Base-by-base conservation (phyloP, 1,140 invertebrate genomes). In the Globodera ellingtonae region DNA sequence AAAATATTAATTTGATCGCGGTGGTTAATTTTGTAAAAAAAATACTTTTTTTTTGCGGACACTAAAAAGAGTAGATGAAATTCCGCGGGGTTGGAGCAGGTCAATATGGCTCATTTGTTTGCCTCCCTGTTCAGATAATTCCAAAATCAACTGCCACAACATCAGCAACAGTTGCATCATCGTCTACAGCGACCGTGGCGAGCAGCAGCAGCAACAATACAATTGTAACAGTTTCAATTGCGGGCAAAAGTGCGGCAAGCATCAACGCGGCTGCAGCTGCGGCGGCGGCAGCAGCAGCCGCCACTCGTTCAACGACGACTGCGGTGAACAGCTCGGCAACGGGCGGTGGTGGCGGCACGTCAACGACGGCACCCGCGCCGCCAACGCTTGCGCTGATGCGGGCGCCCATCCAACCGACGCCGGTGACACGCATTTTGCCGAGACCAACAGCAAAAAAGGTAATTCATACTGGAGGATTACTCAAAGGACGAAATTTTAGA, bases 371-470 rank as follows among this genome's bases (percentile, higher is more conserved):
- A 6, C 56, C 15, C 56, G 15, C 56, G 18, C 56, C 56, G 56
- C 56, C 56, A 15, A 62, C 56, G 56, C 56, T 62, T 4, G 56
- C 56, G 56, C 18, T 62, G 56, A 62, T 62, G 56, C 56, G 56
- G 3, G 56, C 56, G 56, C 56, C 56, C 56, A 62, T 62, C 15
- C 73, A 75, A 9, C 73, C 73, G 7, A 56, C 13, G 65, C 73
- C 73, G 15, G 73, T 75, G 44, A 44, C 50, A 18, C 56, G 18
- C 56, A 75, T 75, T 75, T 46, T 56, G 15, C 73, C 73, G 13
- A 74, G 46, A 47, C 56, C 56, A 75, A n/a, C 73, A 13, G 47
- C 72, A 10, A 46, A 24, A 24, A 72, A 24, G 7, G 56, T 62
- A 62, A 6, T 15, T 62, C 10, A 62, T 18, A 62, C 35, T 2